phyloP scores from a whole-genome alignment of 2,888 invertebrate genomes.

The Chrysodeixis includens region DNA sequence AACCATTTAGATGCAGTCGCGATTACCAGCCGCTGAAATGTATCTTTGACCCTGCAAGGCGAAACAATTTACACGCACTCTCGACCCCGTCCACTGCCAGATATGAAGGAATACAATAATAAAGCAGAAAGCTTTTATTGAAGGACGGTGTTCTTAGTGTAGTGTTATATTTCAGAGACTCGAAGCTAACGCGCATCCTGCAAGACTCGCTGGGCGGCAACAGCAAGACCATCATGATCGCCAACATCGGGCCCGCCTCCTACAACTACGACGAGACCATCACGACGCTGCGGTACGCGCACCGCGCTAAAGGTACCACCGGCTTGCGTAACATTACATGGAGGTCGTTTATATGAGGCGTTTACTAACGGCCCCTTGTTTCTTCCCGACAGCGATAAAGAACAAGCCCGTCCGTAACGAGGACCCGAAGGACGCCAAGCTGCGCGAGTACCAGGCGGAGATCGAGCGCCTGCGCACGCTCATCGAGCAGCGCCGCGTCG shows the following conservation, averaged over 20 bases:
- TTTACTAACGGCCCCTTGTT: neutral
- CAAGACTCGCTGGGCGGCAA: slow-evolving; percentile 99
- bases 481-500: slow-evolving; percentile 80
- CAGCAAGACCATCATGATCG: slow-evolving; percentile 99
- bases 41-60: no score
- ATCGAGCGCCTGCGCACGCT: slow-evolving; percentile 92
- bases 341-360: neutral
- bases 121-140: neutral
- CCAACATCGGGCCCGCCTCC: slow-evolving; percentile 99
- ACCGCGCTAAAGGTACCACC: slow-evolving; percentile 94
- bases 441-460: slow-evolving; percentile 98
- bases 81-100: no score
- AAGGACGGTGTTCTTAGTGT: neutral
- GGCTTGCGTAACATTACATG: neutral
- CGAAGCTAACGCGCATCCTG: slow-evolving; percentile 97
- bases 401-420: slow-evolving; percentile 99
- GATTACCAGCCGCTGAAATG: no score
- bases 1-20: no score
- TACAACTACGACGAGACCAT: slow-evolving; percentile 99
- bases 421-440: slow-evolving; percentile 99
- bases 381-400: slow-evolving; percentile 93
- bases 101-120: no score
- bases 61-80: no score
- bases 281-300: slow-evolving; percentile 98
- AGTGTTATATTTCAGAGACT: slow-evolving; percentile 92